Conservation (phyloP, 2,113 vertebrate species). For the Platichthys stellatus region DNA sequence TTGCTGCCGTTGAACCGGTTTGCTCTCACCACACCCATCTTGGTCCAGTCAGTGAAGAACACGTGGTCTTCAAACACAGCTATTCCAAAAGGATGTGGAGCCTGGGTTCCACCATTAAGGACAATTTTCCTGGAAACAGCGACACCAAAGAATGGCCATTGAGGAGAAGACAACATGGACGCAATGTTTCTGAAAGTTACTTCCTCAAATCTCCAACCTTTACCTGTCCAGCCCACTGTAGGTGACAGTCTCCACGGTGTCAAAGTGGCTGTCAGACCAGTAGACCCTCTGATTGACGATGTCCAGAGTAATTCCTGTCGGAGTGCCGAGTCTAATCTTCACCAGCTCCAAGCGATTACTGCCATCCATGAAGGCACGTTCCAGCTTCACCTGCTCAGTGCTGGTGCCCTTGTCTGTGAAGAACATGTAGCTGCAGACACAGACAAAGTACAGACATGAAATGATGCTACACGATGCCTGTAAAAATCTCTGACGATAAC, state of each 20-base stretch:
- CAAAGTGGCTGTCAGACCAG: slow-evolving; percentile 83
- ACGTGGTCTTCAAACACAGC: slow-evolving; percentile 79
- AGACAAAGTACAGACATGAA: neutral
- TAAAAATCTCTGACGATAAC: neutral
- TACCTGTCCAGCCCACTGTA: slow-evolving; percentile 81
- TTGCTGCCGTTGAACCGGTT: slow-evolving; percentile 77
- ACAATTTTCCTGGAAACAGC: slow-evolving; percentile 59
- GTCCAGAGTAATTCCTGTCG: slow-evolving; percentile 77
- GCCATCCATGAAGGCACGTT: slow-evolving; percentile 83
- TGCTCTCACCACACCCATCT: slow-evolving; percentile 77
- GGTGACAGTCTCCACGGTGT: slow-evolving; percentile 80
- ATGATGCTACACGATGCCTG: neutral
- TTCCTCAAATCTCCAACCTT: neutral
- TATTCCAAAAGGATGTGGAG: slow-evolving; percentile 77
- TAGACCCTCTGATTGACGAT: slow-evolving; percentile 79
- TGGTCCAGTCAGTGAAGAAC: slow-evolving; percentile 81
- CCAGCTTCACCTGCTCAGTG: slow-evolving; percentile 71
- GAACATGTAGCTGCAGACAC: slow-evolving; percentile 81
- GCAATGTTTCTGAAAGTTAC: neutral
- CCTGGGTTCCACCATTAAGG: slow-evolving; percentile 67
- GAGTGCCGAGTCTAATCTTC: slow-evolving; percentile 72
- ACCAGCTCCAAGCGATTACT: slow-evolving; percentile 78
- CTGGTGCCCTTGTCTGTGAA: slow-evolving; percentile 74
- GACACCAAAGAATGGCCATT: neutral
- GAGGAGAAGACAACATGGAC: neutral